Conservation (phyloP, 2,888 invertebrate species). For the Melolontha melolontha region DNA sequence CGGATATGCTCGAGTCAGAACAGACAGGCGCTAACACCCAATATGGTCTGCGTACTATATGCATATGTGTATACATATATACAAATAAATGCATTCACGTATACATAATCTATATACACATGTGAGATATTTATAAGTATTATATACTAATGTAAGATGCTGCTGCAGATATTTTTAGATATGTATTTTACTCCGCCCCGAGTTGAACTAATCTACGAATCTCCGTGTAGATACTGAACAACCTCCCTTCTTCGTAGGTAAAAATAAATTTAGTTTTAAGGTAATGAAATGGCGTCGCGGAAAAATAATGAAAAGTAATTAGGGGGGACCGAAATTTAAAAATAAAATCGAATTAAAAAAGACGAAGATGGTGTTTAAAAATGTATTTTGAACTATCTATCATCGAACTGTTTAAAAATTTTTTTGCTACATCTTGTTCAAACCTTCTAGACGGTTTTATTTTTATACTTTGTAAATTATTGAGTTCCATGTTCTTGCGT, state of each 20-base stretch:
- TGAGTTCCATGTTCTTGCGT: no score
- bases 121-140: slow-evolving; percentile 25
- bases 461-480: no score
- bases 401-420: slow-evolving; percentile 7
- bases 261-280: slow-evolving; percentile 27
- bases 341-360: slow-evolving; percentile 27
- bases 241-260: slow-evolving; percentile 18
- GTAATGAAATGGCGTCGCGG: slow-evolving; percentile 35
- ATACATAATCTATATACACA: neutral
- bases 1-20: slow-evolving; percentile 30
- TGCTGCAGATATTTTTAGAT: slow-evolving; percentile 29
- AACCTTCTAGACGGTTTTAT: no score
- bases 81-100: neutral
- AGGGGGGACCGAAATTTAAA: slow-evolving; percentile 20
- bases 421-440: no score
- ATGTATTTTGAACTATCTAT: slow-evolving; percentile 19
- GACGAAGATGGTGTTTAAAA: slow-evolving; percentile 11
- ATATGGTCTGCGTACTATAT: slow-evolving; percentile 12
- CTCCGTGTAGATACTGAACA: slow-evolving; percentile 21
- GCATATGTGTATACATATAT: neutral
- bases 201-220: slow-evolving; percentile 31
- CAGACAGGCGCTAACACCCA: slow-evolving; percentile 26
- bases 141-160: slow-evolving; percentile 27
- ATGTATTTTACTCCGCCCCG: slow-evolving; percentile 23
- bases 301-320: slow-evolving; percentile 21